These are phyloP conservation scores for Hololepta plana DNA, from an alignment of 2,888 invertebrate species.

Conservation along the genomic window DNA sequence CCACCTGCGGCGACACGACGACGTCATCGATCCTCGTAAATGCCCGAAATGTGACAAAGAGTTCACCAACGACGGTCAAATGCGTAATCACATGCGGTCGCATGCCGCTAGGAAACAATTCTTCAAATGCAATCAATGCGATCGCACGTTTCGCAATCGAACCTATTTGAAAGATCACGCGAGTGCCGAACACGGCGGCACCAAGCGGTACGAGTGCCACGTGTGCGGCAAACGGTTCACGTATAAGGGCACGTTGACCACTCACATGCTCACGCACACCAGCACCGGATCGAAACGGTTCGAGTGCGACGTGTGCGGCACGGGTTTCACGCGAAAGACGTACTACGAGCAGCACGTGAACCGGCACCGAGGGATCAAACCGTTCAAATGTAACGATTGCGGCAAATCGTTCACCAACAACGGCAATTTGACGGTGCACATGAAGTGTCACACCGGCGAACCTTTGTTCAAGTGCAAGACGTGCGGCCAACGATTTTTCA, in stretches of 20 bases:
- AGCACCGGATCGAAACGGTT: slow-evolving; percentile 16
- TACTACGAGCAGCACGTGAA: slow-evolving; percentile 1
- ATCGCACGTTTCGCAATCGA: slow-evolving; percentile 17
- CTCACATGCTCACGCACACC: slow-evolving; percentile 8
- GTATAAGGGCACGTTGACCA: slow-evolving; percentile 9
- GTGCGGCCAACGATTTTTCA: slow-evolving; percentile 12
- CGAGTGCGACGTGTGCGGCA: slow-evolving; percentile 17
- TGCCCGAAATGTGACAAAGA: slow-evolving; percentile 11
- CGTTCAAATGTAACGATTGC: slow-evolving; percentile 8
- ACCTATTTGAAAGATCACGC: slow-evolving; percentile 11
- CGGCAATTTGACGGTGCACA: slow-evolving; percentile 8
- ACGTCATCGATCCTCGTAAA: slow-evolving; percentile 13
- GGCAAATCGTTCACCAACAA: slow-evolving; percentile 15
- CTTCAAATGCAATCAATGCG: slow-evolving; percentile 18
- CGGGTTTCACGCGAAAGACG: slow-evolving; percentile 11
- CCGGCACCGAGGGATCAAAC: not conserved
- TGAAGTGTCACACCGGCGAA: slow-evolving; percentile 5
- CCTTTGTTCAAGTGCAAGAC: slow-evolving; percentile 8
- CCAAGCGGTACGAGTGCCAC: slow-evolving; percentile 15
- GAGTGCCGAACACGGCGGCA: slow-evolving; percentile 9
- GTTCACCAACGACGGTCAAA: slow-evolving; percentile 6
- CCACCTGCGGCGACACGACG: no score
- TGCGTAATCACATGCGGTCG: slow-evolving; percentile 12
- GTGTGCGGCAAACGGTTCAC: slow-evolving; percentile 23
- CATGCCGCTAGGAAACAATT: slow-evolving; percentile 25